A percentile compares a stretch with the other conserved stretches of the same genome.
These are phyloP conservation scores for Salvelinus alpinus DNA, from an alignment of 2,113 vertebrate species.

Conservation along the genomic window DNA sequence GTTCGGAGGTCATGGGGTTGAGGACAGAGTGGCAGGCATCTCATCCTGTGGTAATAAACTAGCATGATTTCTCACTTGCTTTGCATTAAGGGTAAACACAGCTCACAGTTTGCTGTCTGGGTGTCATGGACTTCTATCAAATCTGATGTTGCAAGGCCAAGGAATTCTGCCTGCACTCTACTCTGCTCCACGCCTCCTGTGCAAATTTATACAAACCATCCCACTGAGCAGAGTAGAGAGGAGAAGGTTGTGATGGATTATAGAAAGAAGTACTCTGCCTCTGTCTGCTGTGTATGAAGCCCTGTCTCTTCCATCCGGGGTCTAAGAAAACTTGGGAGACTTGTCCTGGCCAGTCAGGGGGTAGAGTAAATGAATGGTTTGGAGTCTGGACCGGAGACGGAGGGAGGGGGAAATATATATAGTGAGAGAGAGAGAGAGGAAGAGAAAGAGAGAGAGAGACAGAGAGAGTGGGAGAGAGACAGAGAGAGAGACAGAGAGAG, in stretches of 20 bases:
- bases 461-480: too few species aligned
- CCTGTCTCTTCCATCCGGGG: too few species aligned
- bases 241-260: slow-evolving; percentile 16
- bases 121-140: slow-evolving; percentile 47
- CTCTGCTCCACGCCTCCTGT: neutral
- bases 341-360: neutral
- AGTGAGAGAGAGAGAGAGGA: too few species aligned
- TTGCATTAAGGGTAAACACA: slow-evolving; percentile 55
- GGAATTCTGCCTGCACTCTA: slow-evolving; percentile 12
- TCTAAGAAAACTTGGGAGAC: neutral
- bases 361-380: neutral
- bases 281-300: too few species aligned
- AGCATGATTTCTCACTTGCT: slow-evolving; percentile 62
- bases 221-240: slow-evolving; percentile 2
- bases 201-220: slow-evolving; percentile 14
- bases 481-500: too few species aligned
- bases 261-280: neutral
- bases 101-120: slow-evolving; percentile 53
- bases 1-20: slow-evolving; percentile 3
- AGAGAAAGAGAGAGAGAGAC: too few species aligned
- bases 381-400: neutral
- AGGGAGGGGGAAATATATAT: too few species aligned
- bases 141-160: slow-evolving; percentile 26
- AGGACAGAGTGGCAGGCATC: neutral
- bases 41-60: slow-evolving; percentile 33